phyloP scores from a whole-genome alignment of 2,888 invertebrate genomes.

The Pyralis farinalis region DNA sequence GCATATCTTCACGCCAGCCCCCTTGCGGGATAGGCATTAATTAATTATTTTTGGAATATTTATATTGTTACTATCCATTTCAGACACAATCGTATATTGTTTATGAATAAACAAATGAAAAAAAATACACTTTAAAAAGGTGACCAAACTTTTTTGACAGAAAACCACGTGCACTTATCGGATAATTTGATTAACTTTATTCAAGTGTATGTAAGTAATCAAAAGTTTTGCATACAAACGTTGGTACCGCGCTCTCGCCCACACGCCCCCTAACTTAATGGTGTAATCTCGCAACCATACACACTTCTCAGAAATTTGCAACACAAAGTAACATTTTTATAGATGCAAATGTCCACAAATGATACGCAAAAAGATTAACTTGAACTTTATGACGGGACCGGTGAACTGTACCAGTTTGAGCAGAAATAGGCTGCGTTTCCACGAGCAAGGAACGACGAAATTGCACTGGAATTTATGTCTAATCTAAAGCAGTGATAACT shows the following conservation, averaged over 20 bases:
- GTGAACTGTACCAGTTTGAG: too few species aligned
- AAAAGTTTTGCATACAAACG: neutral
- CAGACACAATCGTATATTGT: too few species aligned
- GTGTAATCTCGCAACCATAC: conserved; percentile 1
- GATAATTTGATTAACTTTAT: neutral
- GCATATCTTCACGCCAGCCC: too few species aligned
- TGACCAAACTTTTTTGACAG: too few species aligned
- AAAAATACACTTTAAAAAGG: too few species aligned
- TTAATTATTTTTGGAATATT: too few species aligned
- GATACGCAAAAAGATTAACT: conserved; percentile 6
- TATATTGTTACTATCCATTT: too few species aligned
- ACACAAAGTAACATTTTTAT: conserved; percentile 10
- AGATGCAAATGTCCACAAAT: conserved; percentile 8
- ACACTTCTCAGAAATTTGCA: conserved; percentile 6
- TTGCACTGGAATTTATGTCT: too few species aligned
- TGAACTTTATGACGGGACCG: conserved; percentile 5
- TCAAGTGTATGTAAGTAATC: neutral
- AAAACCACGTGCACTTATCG: too few species aligned
- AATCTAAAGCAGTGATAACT: too few species aligned
- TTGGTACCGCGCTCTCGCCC: neutral
- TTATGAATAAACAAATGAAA: too few species aligned
- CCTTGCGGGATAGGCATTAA: too few species aligned
- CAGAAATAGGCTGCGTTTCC: neutral
- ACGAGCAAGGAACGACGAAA: neutral
- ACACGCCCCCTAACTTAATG: conserved; percentile 7